Conservation (phyloP, 92 coral and sea anemone species). For the Phenganax stokvisi region DNA sequence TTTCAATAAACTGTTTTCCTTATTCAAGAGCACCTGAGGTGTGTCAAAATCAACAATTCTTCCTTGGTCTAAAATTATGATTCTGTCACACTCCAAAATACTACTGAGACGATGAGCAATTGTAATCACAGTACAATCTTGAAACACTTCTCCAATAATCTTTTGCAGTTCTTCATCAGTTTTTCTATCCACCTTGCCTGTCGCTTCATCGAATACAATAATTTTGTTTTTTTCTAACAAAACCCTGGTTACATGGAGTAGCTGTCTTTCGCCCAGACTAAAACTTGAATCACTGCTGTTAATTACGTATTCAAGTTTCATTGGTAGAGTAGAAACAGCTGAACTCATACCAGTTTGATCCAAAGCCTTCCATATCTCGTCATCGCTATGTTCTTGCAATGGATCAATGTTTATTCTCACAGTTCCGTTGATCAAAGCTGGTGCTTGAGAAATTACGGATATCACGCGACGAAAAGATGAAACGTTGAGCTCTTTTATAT, state of each 20-base stretch:
- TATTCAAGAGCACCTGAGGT: background rate
- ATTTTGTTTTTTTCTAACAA: background rate
- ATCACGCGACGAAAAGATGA: background rate
- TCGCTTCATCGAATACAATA: constrained; percentile 12
- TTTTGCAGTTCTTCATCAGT: too few species aligned
- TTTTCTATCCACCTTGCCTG: background rate
- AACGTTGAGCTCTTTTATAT: too few species aligned
- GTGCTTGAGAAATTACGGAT: background rate
- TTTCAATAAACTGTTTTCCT: background rate
- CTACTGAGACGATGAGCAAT: background rate
- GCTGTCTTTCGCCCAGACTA: background rate
- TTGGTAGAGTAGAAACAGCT: background rate
- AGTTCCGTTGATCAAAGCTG: background rate
- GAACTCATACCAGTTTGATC: background rate
- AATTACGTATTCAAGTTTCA: background rate
- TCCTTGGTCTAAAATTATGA: background rate
- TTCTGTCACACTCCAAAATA: background rate
- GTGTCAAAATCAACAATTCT: background rate
- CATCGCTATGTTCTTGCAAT: background rate
- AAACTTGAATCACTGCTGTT: background rate
- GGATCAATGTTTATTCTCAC: background rate
- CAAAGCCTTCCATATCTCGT: constrained; percentile 1
- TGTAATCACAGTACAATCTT: background rate
- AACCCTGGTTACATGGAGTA: background rate
- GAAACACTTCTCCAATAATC: too few species aligned